Percentiles rank a stretch among this genome's conserved stretches.
Evolutionary conservation across 37 sponge, comb jelly and placozoan species (phyloP).

Genomic region (Ephydatia muelleri): DNA sequence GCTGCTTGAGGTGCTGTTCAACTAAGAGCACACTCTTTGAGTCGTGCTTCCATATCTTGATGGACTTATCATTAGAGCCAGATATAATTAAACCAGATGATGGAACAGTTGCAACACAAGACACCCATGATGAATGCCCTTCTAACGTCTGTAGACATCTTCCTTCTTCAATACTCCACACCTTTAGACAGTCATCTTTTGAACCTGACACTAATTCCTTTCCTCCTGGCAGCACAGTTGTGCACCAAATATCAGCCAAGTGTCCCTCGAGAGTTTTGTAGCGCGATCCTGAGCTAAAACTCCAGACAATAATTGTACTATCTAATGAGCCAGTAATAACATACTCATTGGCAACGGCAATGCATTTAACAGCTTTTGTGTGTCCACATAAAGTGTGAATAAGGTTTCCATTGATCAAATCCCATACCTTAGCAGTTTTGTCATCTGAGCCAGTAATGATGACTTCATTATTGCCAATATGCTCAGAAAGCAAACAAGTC

Average conservation of each 20-base stretch:
- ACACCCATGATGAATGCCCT: slow-evolving; percentile 72
- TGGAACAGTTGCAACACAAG: slow-evolving; percentile 32
- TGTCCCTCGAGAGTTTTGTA: slow-evolving; percentile 42
- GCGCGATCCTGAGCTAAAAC: slow-evolving; percentile 2
- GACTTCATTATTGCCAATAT: not conserved
- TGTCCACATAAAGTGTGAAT: slow-evolving; percentile 21
- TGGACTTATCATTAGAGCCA: slow-evolving; percentile 63
- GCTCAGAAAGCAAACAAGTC: not conserved
- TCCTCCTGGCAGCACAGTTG: slow-evolving; percentile 7
- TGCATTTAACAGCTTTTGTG: slow-evolving; percentile 40
- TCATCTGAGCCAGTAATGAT: slow-evolving; percentile 43
- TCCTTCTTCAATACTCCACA: slow-evolving; percentile 57
- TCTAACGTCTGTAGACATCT: slow-evolving; percentile 53
- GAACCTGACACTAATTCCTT: slow-evolving; percentile 48
- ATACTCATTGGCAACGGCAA: not conserved
- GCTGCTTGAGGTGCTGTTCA: slow-evolving; percentile 47
- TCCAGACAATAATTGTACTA: slow-evolving; percentile 39
- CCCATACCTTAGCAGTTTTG: slow-evolving; percentile 22
- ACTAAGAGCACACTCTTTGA: not conserved
- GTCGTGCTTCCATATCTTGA: slow-evolving; percentile 56
- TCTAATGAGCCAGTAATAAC: slow-evolving; percentile 53
- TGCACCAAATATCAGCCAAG: slow-evolving; percentile 44
- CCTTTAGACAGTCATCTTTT: slow-evolving; percentile 60
- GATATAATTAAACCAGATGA: slow-evolving; percentile 39
- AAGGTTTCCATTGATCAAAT: slow-evolving; percentile 1